Evolutionary conservation across 2,797 vertebrate genomes (phyloP), one percentile per base, ranked within the genome.

Genomic region (Melanotaenia parkinsoni): DNA sequence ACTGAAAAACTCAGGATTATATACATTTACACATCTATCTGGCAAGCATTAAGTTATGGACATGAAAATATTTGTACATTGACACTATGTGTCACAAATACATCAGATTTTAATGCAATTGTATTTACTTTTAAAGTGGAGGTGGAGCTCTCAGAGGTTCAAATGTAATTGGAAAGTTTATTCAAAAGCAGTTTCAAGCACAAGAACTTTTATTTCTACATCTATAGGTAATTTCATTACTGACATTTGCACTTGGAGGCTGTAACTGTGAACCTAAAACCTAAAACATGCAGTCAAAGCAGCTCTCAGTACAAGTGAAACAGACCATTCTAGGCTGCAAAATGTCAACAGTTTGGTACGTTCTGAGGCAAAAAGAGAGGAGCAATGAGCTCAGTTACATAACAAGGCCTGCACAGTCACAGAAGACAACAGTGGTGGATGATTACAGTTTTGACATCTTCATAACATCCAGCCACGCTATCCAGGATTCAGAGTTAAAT

Each of bases 291-390:
- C 54, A 30, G 28, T 30, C 30, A 6, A 32, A 66, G n/a, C 22
- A 56, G 26, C 26, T 24, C 28, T 37, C 14, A 28, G 13, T 59
- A 18, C 9, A 18, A 33, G 56, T 35, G 14, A 33, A 58, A 45
- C 28, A 58, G 54, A 33, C n/a, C 40, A 14, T 30, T 3, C 54
- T 8, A 32, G 28, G 54, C 54, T 57, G 16, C 8, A 30, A 32
- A 57, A 30, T 22, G 50, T 69, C 57, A 69, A 60, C 40, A 35
- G 30, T 51, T 69, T 69, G 67, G 30, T 60, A 28, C 32, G n/a
- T 38, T 69, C 43, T 26, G 16, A 26, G 24, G 59, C 16, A 69
- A 59, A 58, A 16, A 51, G 5, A 3, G 2, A 4, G 10, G 10
- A 20, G 45, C 45, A 50, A 0, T 50, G 45, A 50, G 45, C 20